A percentile compares a stretch with the other conserved stretches of the same genome.
These are phyloP conservation scores for Diabrotica undecimpunctata DNA, from an alignment of 1,140 invertebrate genomes.

Conservation along the genomic window DNA sequence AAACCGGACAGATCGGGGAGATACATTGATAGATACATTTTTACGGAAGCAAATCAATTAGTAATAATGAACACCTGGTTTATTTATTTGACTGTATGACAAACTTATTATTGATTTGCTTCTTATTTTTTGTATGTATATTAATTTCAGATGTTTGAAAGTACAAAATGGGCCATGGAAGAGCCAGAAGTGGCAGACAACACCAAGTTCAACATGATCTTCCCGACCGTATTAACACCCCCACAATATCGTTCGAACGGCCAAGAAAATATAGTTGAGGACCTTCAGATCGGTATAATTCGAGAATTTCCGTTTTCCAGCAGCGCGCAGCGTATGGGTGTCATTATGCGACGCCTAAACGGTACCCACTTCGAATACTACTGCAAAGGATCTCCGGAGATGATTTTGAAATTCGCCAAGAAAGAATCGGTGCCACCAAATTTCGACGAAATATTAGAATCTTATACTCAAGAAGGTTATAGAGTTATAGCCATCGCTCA, in stretches of 20 bases:
- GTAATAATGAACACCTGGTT: too few relatives aligned
- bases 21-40: too few relatives aligned
- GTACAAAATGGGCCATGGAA: constrained; percentile 71
- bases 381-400: constrained; percentile 94
- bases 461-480: constrained; percentile 84
- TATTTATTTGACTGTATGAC: too few relatives aligned
- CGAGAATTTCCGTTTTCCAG: constrained; percentile 94
- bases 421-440: constrained; percentile 62
- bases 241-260: constrained; percentile 40
- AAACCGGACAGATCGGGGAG: too few relatives aligned
- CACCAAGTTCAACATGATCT: constrained; percentile 72
- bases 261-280: constrained; percentile 27
- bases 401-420: constrained; percentile 61
- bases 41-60: too few relatives aligned
- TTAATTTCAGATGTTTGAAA: constrained; percentile 69
- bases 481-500: constrained; percentile 83
- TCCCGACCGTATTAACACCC: constrained; percentile 74
- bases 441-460: constrained; percentile 66
- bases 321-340: constrained; percentile 84
- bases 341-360: constrained; percentile 72
- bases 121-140: constrained; percentile 50
- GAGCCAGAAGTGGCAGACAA: constrained; percentile 68
- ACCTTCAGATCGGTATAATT: constrained; percentile 70
- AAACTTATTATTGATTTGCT: too few relatives aligned
- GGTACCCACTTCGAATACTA: constrained; percentile 73